Evolutionary conservation across 2,113 vertebrate species (phyloP), one percentile per base, ranked within the genome.

Genomic region (Epinephelus fuscoguttatus): DNA sequence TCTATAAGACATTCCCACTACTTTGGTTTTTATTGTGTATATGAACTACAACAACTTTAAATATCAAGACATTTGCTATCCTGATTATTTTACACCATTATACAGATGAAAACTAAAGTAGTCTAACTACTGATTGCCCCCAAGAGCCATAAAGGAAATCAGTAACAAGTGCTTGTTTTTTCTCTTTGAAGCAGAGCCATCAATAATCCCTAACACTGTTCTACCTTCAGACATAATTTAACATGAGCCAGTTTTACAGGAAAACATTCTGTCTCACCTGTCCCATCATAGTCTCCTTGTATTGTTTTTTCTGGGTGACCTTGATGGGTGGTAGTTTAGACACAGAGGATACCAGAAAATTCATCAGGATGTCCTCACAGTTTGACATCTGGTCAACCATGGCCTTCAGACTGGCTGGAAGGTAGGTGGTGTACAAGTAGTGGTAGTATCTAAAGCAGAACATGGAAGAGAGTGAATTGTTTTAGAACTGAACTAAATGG

Each of bases 361-460:
- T 99, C 97, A 99, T 99, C 87, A 99, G 95, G 93, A 99, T 99
- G 95, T 99, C 98, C 95, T 99, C 98, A 94, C 98, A 99, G 95
- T 99, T 99, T 79, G 98, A 99, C 95, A 99, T 95, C 95, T 99
- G 98, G 96, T 99, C 98, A 78, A 99, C 98, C 96, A 98, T 97
- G 83, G 92, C 96, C 94, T 96, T 99, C 87, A 99, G 94, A 94
- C 96, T 99, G 95, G 94, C 95, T 91, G 98, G 98, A 94, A 99
- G 96, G 96, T 98, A 99, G 95, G 96, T 96, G 84, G 97, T 97
- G 92, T 99, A 99, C 96, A 99, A 95, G 96, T 98, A 97, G 96
- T 99, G 97, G 96, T 99, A 99, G 94, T 99, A 99, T 96, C 98
- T 99, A 90, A 15, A 85, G 7, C 55, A 70, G 49, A 25, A 4